These are phyloP conservation scores for Atrina japonica DNA, from an alignment of 2,888 invertebrate species.

Conservation along the genomic window DNA sequence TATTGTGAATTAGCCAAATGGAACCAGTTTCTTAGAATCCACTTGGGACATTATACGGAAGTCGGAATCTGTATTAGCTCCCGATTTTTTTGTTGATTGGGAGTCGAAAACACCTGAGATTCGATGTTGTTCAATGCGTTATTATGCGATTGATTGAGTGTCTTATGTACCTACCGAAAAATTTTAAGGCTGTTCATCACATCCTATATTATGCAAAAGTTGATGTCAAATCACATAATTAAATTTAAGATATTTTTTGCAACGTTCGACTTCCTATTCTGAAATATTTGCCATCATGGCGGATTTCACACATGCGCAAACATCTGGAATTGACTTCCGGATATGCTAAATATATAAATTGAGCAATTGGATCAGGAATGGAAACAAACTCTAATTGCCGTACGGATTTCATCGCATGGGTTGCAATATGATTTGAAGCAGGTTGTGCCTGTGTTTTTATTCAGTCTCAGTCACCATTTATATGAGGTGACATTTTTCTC, in stretches of 20 bases:
- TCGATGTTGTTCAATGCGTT: not conserved
- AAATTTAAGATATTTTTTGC: constrained; percentile 18
- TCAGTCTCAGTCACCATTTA: no score
- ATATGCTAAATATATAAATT: constrained; percentile 13
- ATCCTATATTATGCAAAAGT: constrained; percentile 1
- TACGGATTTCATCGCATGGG: no score
- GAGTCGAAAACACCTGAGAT: constrained; percentile 7
- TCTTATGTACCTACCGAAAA: constrained; percentile 19
- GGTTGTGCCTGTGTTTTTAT: no score
- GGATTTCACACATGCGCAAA: constrained; percentile 40
- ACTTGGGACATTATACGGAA: not conserved
- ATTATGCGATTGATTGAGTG: not conserved
- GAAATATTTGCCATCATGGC: constrained; percentile 46
- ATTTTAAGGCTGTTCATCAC: constrained; percentile 7
- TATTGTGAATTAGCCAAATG: no score
- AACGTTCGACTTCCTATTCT: constrained; percentile 37
- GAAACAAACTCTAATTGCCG: not conserved
- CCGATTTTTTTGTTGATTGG: constrained; percentile 10
- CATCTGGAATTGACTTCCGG: constrained; percentile 25
- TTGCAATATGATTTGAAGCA: no score
- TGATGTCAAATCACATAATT: constrained; percentile 12
- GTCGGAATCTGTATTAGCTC: constrained; percentile 3
- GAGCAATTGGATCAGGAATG: no score
- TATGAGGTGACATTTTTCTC: no score
- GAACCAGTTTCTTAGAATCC: no score